Evolutionary conservation across 1,140 invertebrate genomes (phyloP).

Genomic region (Elymnias hypermnestra): DNA sequence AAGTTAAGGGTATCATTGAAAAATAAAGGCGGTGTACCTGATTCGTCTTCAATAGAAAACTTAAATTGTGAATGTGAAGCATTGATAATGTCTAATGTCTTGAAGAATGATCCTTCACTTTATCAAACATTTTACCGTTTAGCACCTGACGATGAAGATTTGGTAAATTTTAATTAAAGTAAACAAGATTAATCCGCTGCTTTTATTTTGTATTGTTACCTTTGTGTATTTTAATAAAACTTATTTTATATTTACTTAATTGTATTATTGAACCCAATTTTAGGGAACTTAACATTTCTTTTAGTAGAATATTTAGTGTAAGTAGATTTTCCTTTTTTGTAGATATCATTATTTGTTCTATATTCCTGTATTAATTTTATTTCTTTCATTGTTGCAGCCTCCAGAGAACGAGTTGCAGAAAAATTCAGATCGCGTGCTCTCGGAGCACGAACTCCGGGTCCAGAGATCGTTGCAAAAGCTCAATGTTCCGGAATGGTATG

Average conservation of each 20-base stretch:
- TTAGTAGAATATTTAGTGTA: neutral
- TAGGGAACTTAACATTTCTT: neutral
- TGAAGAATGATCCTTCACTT: constrained; percentile 27
- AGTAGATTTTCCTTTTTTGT: constrained; percentile 5
- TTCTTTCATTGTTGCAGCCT: constrained; percentile 79
- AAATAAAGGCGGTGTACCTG: constrained; percentile 34
- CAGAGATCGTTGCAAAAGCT: constrained; percentile 94
- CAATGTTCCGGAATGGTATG: constrained; percentile 93
- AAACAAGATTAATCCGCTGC: too few species aligned
- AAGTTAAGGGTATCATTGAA: constrained; percentile 54
- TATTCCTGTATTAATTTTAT: constrained; percentile 12
- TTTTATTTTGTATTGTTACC: too few species aligned
- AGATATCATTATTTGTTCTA: too few species aligned
- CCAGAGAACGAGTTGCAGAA: constrained; percentile 95
- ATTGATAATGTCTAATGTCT: constrained; percentile 17
- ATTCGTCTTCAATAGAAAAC: constrained; percentile 57
- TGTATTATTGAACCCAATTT: neutral
- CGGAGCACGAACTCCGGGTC: constrained; percentile 94
- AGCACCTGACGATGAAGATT: constrained; percentile 39
- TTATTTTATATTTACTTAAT: neutral
- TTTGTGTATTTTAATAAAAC: neutral
- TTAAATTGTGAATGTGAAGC: constrained; percentile 30
- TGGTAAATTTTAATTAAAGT: constrained; percentile 37
- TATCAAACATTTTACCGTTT: constrained; percentile 43
- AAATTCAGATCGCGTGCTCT: constrained; percentile 85